phyloP scores from a whole-genome alignment of 2,797 vertebrate species.

The Spatula clypeata region DNA sequence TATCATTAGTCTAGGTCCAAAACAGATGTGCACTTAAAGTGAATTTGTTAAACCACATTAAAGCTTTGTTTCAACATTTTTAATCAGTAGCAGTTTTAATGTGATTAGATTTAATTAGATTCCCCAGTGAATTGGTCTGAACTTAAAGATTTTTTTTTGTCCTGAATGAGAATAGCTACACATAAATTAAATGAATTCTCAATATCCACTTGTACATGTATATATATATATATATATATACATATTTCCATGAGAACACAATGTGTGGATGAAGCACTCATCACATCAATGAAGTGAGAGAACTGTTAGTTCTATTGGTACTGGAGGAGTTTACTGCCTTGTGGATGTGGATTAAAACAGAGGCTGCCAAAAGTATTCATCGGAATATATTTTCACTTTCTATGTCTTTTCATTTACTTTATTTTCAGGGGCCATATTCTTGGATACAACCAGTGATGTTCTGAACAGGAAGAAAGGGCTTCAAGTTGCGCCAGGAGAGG shows the following conservation, averaged over 20 bases:
- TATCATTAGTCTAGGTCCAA: not conserved
- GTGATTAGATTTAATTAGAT: not conserved
- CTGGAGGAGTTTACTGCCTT: not conserved
- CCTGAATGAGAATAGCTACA: not conserved
- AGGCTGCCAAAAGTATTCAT: not conserved
- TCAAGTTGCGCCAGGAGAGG: too few species aligned
- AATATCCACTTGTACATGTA: not conserved
- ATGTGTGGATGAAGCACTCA: not conserved
- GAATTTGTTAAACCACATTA: not conserved
- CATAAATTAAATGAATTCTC: not conserved
- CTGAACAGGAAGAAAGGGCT: not conserved
- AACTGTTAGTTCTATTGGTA: not conserved
- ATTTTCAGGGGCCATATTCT: not conserved
- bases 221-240: too few species aligned
- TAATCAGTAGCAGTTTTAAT: constrained; percentile 9
- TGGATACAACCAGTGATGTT: not conserved
- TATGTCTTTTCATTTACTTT: not conserved
- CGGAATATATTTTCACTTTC: not conserved
- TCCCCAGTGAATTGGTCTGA: not conserved
- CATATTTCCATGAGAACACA: not conserved
- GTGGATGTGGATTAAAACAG: not conserved
- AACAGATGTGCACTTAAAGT: not conserved
- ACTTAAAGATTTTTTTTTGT: not conserved
- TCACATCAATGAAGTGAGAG: not conserved
- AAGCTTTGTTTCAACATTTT: not conserved